A percentile compares a stretch with the other conserved stretches of the same genome.
These are phyloP conservation scores for Oreocharis arfaki DNA, from an alignment of 2,113 vertebrate species.

Conservation along the genomic window DNA sequence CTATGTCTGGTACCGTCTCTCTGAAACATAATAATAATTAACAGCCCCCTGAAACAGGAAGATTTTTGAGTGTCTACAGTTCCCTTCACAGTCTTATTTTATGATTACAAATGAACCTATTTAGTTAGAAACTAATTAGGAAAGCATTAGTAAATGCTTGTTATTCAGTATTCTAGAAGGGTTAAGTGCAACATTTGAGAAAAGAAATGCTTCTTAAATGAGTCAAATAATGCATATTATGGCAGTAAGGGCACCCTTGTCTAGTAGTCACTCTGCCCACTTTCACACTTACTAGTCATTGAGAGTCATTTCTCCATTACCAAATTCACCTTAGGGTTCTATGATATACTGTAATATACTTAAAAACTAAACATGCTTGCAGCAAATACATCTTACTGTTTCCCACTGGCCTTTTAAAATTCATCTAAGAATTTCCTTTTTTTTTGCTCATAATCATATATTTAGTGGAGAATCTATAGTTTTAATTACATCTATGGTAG, in stretches of 20 bases:
- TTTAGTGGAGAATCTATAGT: neutral
- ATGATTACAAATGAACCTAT: constrained; percentile 35
- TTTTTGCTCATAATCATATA: neutral
- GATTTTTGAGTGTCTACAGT: neutral
- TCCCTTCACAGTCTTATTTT: constrained; percentile 20
- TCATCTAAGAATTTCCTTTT: neutral
- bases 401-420: neutral
- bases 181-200: constrained; percentile 35
- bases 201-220: constrained; percentile 24
- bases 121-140: constrained; percentile 49
- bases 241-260: neutral
- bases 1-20: neutral
- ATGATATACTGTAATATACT: neutral
- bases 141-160: constrained; percentile 42
- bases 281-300: neutral
- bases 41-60: neutral
- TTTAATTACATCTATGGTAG: neutral
- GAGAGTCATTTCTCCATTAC: neutral
- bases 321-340: neutral
- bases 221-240: neutral
- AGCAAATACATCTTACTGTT: neutral
- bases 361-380: neutral
- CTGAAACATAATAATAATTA: constrained; percentile 1
- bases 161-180: constrained; percentile 7
- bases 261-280: neutral